A percentile compares a stretch with the other conserved stretches of the same genome.
phyloP scores from a whole-genome alignment of 2,797 vertebrate genomes.

The Sebastes kiyomatsui region DNA sequence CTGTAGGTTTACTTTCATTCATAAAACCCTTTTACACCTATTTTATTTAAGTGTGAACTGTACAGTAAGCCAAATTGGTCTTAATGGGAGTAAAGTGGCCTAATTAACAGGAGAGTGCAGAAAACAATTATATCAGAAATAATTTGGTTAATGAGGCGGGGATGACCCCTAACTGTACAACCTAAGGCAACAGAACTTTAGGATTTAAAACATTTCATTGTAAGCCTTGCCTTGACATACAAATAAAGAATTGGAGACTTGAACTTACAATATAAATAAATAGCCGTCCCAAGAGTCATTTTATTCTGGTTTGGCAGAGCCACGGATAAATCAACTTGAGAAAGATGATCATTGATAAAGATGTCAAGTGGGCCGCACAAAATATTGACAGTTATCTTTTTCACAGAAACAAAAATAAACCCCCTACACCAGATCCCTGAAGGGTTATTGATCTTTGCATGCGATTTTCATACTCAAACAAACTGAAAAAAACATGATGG shows the following conservation, averaged over 20 bases:
- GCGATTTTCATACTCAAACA: background rate
- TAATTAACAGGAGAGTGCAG: background rate
- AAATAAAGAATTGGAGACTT: background rate
- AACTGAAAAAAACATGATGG: background rate
- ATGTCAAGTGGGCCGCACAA: background rate
- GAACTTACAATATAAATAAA: background rate
- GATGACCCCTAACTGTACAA: background rate
- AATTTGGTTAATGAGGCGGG: background rate
- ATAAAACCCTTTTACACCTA: slow-evolving; percentile 1
- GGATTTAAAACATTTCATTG: background rate
- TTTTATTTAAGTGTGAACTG: background rate
- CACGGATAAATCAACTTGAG: background rate
- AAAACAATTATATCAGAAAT: background rate
- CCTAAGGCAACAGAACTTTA: background rate
- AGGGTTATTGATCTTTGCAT: background rate
- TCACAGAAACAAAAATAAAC: background rate
- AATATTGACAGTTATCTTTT: background rate
- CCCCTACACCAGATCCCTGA: background rate
- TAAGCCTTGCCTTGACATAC: background rate
- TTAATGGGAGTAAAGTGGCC: background rate
- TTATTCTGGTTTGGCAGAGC: background rate
- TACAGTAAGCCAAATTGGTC: background rate
- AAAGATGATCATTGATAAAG: background rate
- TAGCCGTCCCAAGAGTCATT: background rate
- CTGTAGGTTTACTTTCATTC: slow-evolving; percentile 5